Evolutionary conservation across 2,113 vertebrate species (phyloP), one percentile per base, ranked within the genome.

Genomic region (Entomyzon cyanotis): DNA sequence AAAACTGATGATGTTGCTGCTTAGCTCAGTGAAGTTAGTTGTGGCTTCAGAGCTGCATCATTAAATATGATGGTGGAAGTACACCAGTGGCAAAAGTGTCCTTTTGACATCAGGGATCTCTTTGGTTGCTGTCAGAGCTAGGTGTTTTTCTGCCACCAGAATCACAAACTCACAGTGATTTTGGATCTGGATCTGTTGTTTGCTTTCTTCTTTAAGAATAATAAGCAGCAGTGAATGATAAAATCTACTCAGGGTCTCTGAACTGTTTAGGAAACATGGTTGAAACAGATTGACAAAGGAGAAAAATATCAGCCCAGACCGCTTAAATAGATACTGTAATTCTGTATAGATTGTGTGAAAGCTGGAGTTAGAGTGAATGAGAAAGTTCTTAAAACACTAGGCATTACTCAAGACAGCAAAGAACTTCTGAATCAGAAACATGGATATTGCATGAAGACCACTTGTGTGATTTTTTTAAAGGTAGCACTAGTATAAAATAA

Each of bases 81-180:
- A 52, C 22, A 56, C 8, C 12, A 17, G 25, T 3, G 17, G 31
- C 10, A 33, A n/a, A n/a, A n/a, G 12, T 46, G n/a, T 64, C 23
- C 4, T 91, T 81, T 75, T 75, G 19, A 30, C 33, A 47, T 46
- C 35, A 64, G 27, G 35, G 35, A 47, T 76, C 17, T 67, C 65
- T 58, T 58, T 50, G 28, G 30, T 41, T 39, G 16, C 24, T 74
- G 37, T 70, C 42, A 55, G 65, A 78, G 37, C 5, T 4, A 5
- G 9, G 14, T 49, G n/a, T 58, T 67, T 12, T 28, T 10, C 17
- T 53, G 24, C 41, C 23, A 60, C 23, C 5, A 42, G 37, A 67
- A 56, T 30, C 2, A 0, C 5, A 24, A 28, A 20, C 8, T 44
- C 31, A 22, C 0, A 1, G 24, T 39, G 10, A 55, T 59, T 83